Evolutionary conservation across 1,140 invertebrate species (phyloP).

Genomic region (Cyclina sinensis): DNA sequence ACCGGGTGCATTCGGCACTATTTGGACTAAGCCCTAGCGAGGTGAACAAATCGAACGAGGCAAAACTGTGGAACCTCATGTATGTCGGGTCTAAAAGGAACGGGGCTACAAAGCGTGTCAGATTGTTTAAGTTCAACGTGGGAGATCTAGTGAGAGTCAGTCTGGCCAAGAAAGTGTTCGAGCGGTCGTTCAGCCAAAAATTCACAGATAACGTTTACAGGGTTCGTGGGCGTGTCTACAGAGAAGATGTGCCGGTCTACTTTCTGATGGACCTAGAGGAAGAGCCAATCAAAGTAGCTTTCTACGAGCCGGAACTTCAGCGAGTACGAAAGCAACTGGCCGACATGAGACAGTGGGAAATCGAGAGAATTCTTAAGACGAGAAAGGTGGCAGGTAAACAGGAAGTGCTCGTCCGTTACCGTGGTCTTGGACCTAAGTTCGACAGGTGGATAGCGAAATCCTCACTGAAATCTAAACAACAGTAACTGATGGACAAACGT

Average conservation of each 20-base stretch:
- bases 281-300: neutral
- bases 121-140: slow-evolving; percentile 12
- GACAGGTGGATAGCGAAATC: slow-evolving; percentile 11
- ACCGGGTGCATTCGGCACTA: slow-evolving; percentile 13
- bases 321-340: neutral
- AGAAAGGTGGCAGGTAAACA: neutral
- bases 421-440: neutral
- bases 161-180: neutral
- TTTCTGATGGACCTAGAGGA: neutral
- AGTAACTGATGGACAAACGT: neutral
- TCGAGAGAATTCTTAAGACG: neutral
- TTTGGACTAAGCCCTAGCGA: slow-evolving; percentile 4
- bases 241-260: slow-evolving; percentile 6
- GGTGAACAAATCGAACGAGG: neutral
- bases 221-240: neutral
- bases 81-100: neutral
- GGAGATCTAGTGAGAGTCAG: neutral
- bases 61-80: slow-evolving; percentile 25
- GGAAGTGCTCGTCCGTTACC: neutral
- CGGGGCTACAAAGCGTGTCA: neutral
- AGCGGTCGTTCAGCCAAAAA: slow-evolving; percentile 6
- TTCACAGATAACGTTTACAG: slow-evolving; percentile 2
- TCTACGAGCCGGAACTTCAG: slow-evolving; percentile 21
- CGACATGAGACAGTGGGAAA: neutral
- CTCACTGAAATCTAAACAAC: neutral